Conservation (phyloP, 1,140 invertebrate species). For the Zaprionus africanus region DNA sequence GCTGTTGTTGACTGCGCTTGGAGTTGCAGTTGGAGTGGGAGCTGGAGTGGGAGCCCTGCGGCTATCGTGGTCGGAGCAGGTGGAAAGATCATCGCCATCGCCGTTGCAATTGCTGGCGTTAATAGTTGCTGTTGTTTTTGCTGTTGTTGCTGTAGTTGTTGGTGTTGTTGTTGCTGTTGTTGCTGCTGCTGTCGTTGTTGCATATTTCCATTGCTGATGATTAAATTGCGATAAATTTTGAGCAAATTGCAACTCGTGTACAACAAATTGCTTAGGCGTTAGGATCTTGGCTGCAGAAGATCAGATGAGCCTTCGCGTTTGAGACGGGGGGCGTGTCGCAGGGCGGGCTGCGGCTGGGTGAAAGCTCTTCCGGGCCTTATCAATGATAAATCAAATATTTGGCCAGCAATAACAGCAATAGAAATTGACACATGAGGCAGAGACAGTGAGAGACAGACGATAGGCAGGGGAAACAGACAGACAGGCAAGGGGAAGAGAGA, state of each 20-base stretch:
- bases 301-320: background rate
- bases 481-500: background rate
- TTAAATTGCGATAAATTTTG: conserved; percentile 81
- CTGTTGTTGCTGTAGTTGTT: conserved; percentile 13
- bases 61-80: conserved; percentile 56
- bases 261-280: conserved; percentile 78
- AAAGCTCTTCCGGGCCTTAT: conserved; percentile 59
- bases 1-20: conserved; percentile 1
- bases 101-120: conserved; percentile 72
- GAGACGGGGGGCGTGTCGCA: background rate
- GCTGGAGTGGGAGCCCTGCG: conserved; percentile 5
- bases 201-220: conserved; percentile 79
- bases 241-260: conserved; percentile 80
- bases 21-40: conserved; percentile 20
- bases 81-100: conserved; percentile 61
- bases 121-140: conserved; percentile 64
- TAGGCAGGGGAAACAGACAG: background rate
- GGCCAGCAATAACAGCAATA: conserved; percentile 5
- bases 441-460: background rate
- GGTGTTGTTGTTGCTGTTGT: conserved; percentile 55
- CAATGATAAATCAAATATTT: conserved; percentile 65
- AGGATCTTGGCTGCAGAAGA: conserved; percentile 21
- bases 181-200: conserved; percentile 28
- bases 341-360: conserved; percentile 34
- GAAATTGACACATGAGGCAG: conserved; percentile 55